These are phyloP conservation scores for Oophaga pumilio DNA, from an alignment of 2,113 vertebrate species.

Conservation along the genomic window DNA sequence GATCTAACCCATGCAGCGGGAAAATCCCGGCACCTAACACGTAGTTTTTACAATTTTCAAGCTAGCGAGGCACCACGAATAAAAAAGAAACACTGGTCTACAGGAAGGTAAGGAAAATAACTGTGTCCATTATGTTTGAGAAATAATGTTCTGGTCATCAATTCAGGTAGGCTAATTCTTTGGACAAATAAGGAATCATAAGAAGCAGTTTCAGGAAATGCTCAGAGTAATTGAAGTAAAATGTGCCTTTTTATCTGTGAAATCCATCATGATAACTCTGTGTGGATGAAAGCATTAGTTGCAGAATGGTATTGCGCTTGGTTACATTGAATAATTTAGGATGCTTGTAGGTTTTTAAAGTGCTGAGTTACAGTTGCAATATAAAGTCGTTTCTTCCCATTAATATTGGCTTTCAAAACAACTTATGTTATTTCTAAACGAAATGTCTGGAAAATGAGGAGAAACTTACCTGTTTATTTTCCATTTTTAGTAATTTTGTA, in stretches of 20 bases:
- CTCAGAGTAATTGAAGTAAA: slow-evolving; percentile 21
- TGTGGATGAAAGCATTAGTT: slow-evolving; percentile 35
- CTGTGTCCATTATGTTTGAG: neutral
- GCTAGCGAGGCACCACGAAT: too few relatives aligned
- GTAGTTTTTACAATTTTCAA: too few relatives aligned
- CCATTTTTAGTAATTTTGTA: neutral
- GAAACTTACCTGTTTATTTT: slow-evolving; percentile 5
- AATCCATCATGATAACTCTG: slow-evolving; percentile 43
- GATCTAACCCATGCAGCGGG: too few relatives aligned
- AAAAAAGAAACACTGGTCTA: too few relatives aligned
- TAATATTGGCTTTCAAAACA: slow-evolving; percentile 40
- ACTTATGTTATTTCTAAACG: slow-evolving; percentile 25
- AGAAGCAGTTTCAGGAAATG: slow-evolving; percentile 14
- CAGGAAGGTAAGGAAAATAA: slow-evolving; percentile 7
- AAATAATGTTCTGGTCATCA: slow-evolving; percentile 2
- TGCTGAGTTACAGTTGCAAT: slow-evolving; percentile 40
- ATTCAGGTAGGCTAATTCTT: slow-evolving; percentile 6
- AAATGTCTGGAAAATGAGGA: slow-evolving; percentile 16
- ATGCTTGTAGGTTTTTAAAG: slow-evolving; percentile 48
- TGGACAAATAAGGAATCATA: slow-evolving; percentile 13
- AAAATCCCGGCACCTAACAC: too few relatives aligned
- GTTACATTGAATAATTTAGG: slow-evolving; percentile 54
- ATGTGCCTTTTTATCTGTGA: slow-evolving; percentile 26
- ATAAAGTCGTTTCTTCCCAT: slow-evolving; percentile 44
- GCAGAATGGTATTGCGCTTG: slow-evolving; percentile 5